Base-by-base conservation (phyloP, 2,797 vertebrate genomes). In the Myripristis murdjan region DNA sequence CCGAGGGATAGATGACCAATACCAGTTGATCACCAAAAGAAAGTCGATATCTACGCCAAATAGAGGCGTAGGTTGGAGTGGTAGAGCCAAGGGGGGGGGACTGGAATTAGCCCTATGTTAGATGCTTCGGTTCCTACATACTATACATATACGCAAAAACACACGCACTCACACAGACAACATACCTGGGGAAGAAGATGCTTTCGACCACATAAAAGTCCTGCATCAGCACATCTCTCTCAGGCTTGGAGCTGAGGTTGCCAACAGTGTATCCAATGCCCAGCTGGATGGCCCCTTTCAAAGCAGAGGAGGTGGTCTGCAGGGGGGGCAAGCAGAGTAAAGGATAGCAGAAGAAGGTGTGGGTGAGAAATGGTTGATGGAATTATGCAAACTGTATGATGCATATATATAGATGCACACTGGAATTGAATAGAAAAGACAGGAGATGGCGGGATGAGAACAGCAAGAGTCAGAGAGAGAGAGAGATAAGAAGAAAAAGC, bases 131-230 rank as follows among this genome's bases (percentile, higher is more conserved):
- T n/a, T n/a, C n/a, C n/a, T n/a, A n/a, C n/a, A n/a, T n/a, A n/a
- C n/a, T n/a, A n/a, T n/a, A n/a, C n/a, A n/a, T n/a, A n/a, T n/a
- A n/a, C n/a, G n/a, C n/a, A n/a, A n/a, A n/a, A n/a, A n/a, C n/a
- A n/a, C 41, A 39, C 41, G 12, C 41, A 15, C 39, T 5, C 15
- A 31, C 52, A 55, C 23, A 41, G n/a, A 51, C n/a, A n/a, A n/a
- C n/a, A 83, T 76, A 96, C 96, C 96, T 96, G 70, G 96, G 96
- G 73, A 97, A 97, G 87, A 97, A 97, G 87, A 97, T 97, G 87
- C 96, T 97, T 81, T 97, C 96, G 71, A 97, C 96, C 35, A 97
- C 96, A 0, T 97, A 97, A 88, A 97, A 97, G 86, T 97, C 96
- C 79, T 97, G 96, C 96, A 97, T 97, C 51, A 97, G 89, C 52